Evolutionary conservation across 2,888 invertebrate species (phyloP).

Genomic region (Aporophyla lueneburgensis): DNA sequence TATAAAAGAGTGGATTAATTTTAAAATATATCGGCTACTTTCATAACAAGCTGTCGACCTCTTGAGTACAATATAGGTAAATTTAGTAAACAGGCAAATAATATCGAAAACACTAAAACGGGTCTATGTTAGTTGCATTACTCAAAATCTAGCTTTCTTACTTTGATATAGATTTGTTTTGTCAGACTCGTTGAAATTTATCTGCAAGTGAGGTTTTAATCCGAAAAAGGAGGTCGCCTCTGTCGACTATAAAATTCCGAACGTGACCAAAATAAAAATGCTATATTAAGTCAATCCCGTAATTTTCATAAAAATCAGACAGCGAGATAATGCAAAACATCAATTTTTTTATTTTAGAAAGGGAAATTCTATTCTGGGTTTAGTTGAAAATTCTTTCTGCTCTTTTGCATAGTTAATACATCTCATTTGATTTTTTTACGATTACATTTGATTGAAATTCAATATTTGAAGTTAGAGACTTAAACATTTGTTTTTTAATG

Average conservation of each 20-base stretch:
- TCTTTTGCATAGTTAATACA: neutral
- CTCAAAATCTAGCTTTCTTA: neutral
- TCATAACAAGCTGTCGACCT: neutral
- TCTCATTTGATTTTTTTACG: neutral
- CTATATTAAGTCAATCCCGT: slow-evolving; percentile 63
- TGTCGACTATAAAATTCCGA: slow-evolving; percentile 79
- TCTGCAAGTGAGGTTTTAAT: slow-evolving; percentile 87
- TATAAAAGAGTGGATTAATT: neutral
- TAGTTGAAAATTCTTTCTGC: slow-evolving; percentile 6
- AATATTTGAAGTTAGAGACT: neutral
- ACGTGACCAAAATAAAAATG: slow-evolving; percentile 85
- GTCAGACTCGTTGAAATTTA: slow-evolving; percentile 78
- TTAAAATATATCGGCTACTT: neutral
- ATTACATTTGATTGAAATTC: neutral
- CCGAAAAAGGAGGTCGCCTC: slow-evolving; percentile 77
- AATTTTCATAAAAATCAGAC: slow-evolving; percentile 53
- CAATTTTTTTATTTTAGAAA: slow-evolving; percentile 23
- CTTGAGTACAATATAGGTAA: too few relatives aligned
- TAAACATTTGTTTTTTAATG: neutral
- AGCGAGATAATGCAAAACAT: slow-evolving; percentile 39
- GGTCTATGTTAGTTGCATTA: neutral
- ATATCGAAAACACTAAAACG: too few relatives aligned
- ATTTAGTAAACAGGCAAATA: too few relatives aligned
- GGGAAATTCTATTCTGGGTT: neutral
- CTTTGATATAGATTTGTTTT: slow-evolving; percentile 64